Evolutionary conservation across 2,888 invertebrate genomes (phyloP), one percentile per base, ranked within the genome.

Genomic region (Protophormia terraenovae): DNA sequence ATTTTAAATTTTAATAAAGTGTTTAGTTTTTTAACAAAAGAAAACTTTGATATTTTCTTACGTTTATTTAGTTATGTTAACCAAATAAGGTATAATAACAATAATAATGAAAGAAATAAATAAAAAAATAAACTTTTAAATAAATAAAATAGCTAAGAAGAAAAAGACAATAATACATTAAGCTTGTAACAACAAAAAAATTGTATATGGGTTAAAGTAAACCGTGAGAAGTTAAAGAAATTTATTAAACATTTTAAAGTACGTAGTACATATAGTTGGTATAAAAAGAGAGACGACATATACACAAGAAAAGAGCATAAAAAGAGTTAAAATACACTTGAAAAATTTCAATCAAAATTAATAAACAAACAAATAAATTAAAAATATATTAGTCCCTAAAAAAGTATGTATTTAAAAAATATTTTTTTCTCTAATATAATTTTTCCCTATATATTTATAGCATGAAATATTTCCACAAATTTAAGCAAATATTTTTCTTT

Each of bases 221-320:
- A 91, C 91, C 91, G 91, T 91, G 91, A 91, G 91, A 91, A 91
- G 90, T 83, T 85, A 78, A 86, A 76, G 62, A 77, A 75, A 85
- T 78, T 78, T 38, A 85, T 81, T 79, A 67, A 71, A 6, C n/a
- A 72, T 64, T 75, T 71, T 76, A 60, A 79, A 83, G 47, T 38
- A 38, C 24, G 19, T 35, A 67, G 53, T 27, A 47, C 58, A 1
- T 3, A 24, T 14, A n/a, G n/a, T n/a, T 22, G 12, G 22, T 12
- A 50, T 12, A 22, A 24, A 32, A 38, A 79, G 19, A 41, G 72
- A 53, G 16, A n/a, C 16, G 5, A 8, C 24, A 10, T 10, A 6
- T 16, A 55, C 41, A 66, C 35, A 72, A 47, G 38, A 47, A 22
- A 69, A 72, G 41, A 73, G 41, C 32, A 55, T 1, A 60, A 60